phyloP scores from a whole-genome alignment of 2,113 vertebrate species.

The Elanoides forficatus region DNA sequence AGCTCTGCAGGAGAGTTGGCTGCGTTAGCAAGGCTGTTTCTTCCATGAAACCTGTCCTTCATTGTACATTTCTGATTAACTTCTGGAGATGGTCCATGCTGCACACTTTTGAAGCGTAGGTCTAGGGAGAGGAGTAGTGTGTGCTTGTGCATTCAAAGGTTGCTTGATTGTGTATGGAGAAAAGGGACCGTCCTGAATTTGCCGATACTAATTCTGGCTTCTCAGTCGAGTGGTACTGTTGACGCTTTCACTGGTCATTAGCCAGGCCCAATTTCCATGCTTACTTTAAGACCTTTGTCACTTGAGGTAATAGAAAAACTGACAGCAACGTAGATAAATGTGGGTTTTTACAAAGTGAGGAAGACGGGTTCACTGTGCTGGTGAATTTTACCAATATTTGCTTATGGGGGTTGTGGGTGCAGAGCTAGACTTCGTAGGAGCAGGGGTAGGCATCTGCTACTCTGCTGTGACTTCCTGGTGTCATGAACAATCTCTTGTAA shows the following conservation, averaged over 20 bases:
- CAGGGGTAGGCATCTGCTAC: not conserved
- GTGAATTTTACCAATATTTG: not conserved
- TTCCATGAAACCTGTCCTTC: not conserved
- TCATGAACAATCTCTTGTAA: rapidly evolving
- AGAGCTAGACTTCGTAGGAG: not conserved
- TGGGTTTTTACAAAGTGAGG: not conserved
- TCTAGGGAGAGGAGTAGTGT: not conserved
- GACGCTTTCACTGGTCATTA: not conserved
- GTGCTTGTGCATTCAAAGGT: not conserved
- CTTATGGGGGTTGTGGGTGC: not conserved
- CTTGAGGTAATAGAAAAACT: not conserved
- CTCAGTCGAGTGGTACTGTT: rapidly evolving
- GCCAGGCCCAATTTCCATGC: rapidly evolving
- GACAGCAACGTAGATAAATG: not conserved
- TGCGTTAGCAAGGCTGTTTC: not conserved
- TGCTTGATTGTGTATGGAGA: not conserved
- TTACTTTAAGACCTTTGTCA: not conserved
- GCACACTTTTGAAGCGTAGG: rapidly evolving
- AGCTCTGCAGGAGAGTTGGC: not conserved
- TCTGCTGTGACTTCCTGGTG: not conserved
- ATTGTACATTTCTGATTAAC: not conserved
- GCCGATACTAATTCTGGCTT: not conserved
- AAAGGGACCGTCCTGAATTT: not conserved
- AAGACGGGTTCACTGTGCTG: not conserved
- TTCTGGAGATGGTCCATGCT: not conserved